Conservation (phyloP, 2,113 vertebrate genomes). For the Sphaerodactylus townsendi region DNA sequence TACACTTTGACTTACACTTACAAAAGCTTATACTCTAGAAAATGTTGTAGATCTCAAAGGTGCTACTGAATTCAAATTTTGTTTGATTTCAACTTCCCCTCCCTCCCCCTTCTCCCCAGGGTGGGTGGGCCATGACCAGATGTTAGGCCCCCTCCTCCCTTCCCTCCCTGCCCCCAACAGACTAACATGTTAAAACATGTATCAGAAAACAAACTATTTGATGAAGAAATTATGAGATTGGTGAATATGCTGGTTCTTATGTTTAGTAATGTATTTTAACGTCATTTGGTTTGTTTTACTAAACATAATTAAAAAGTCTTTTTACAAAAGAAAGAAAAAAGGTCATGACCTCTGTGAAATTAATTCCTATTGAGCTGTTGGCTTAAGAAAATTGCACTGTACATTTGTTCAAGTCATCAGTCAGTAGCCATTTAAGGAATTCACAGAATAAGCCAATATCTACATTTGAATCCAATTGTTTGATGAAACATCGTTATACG, state of each 20-base stretch:
- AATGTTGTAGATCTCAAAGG: too few species aligned
- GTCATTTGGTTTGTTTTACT: background rate
- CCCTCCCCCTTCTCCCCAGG: too few species aligned
- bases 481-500: constrained; percentile 20
- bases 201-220: too few species aligned
- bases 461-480: background rate
- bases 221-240: too few species aligned
- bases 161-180: too few species aligned
- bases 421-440: background rate
- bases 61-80: too few species aligned
- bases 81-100: too few species aligned
- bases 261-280: background rate
- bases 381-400: background rate
- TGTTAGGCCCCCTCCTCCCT: too few species aligned
- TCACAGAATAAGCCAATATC: background rate
- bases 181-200: too few species aligned
- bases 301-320: background rate
- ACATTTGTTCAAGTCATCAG: background rate
- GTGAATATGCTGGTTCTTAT: background rate
- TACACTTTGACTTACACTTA: too few species aligned
- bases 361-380: background rate
- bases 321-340: background rate
- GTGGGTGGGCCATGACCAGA: too few species aligned
- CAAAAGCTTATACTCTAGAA: too few species aligned
- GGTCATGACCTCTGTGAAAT: background rate